Percentiles rank a stretch among this genome's conserved stretches.
phyloP scores from a whole-genome alignment of 1,140 invertebrate species.

The Orius insidiosus region DNA sequence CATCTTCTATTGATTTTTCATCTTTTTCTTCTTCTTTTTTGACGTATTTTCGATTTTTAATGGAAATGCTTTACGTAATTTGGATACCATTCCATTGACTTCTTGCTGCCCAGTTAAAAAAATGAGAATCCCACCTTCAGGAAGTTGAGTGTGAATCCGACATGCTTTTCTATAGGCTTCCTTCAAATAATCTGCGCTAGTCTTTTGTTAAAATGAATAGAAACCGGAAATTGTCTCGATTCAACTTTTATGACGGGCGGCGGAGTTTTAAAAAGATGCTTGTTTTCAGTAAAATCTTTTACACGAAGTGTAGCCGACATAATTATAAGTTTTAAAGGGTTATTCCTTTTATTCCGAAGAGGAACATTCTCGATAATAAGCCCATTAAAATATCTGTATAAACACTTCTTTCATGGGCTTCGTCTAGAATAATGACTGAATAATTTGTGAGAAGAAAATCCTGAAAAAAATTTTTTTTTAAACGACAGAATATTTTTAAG shows the following conservation, averaged over 20 bases:
- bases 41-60: constrained; percentile 17
- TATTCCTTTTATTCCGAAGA: not conserved
- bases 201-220: constrained; percentile 88
- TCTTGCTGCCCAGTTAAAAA: constrained; percentile 70
- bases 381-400: constrained; percentile 95
- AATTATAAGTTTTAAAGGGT: constrained; percentile 61
- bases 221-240: constrained; percentile 85
- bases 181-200: constrained; percentile 72
- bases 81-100: constrained; percentile 41
- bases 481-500: too few relatives aligned
- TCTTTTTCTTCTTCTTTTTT: constrained; percentile 18
- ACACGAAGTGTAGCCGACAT: constrained; percentile 92
- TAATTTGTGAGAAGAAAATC: constrained; percentile 85
- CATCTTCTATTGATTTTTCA: constrained; percentile 22
- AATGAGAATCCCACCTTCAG: constrained; percentile 85
- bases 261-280: constrained; percentile 54
- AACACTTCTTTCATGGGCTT: constrained; percentile 89
- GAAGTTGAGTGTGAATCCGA: constrained; percentile 82
- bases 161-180: constrained; percentile 78
- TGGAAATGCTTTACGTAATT: constrained; percentile 46
- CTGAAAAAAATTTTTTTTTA: constrained; percentile 24
- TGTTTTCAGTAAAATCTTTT: constrained; percentile 82
- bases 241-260: constrained; percentile 77
- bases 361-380: constrained; percentile 77
- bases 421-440: constrained; percentile 92